A percentile compares a stretch with the other conserved stretches of the same genome.
These are phyloP conservation scores for Seira sanloemensis DNA, from an alignment of 2,888 invertebrate genomes.

Conservation along the genomic window DNA sequence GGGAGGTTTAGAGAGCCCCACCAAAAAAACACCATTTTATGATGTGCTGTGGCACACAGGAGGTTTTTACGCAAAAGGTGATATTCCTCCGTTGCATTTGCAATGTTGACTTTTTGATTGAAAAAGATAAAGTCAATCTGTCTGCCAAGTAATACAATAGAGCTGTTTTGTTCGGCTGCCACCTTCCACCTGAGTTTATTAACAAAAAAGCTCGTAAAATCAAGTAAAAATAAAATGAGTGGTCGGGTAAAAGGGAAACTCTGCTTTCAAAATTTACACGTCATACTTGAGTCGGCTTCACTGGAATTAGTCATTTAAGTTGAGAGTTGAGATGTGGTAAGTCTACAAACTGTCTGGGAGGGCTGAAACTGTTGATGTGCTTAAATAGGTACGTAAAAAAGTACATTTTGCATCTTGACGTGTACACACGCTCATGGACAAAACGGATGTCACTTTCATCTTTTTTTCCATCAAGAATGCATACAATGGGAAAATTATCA, in stretches of 20 bases:
- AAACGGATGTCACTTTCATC: conserved; percentile 58
- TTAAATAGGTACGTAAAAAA: conserved; percentile 21
- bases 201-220: conserved; percentile 5
- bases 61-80: conserved; percentile 48
- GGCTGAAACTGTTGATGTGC: conserved; percentile 52
- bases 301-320: no score
- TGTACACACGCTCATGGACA: conserved; percentile 35
- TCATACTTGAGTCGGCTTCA: no score
- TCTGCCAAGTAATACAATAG: conserved; percentile 50
- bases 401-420: conserved; percentile 44
- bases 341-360: conserved; percentile 29
- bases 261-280: no score
- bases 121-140: conserved; percentile 60
- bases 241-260: no score
- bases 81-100: conserved; percentile 53
- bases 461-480: conserved; percentile 19
- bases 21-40: background rate
- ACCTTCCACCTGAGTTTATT: conserved; percentile 15
- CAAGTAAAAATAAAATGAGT: no score
- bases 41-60: background rate
- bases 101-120: conserved; percentile 51
- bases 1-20: conserved; percentile 38
- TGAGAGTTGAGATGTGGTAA: background rate
- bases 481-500: conserved; percentile 33
- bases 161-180: conserved; percentile 51